Evolutionary conservation across 2,888 invertebrate species (phyloP).

Genomic region (Pristionchus japonicus): DNA sequence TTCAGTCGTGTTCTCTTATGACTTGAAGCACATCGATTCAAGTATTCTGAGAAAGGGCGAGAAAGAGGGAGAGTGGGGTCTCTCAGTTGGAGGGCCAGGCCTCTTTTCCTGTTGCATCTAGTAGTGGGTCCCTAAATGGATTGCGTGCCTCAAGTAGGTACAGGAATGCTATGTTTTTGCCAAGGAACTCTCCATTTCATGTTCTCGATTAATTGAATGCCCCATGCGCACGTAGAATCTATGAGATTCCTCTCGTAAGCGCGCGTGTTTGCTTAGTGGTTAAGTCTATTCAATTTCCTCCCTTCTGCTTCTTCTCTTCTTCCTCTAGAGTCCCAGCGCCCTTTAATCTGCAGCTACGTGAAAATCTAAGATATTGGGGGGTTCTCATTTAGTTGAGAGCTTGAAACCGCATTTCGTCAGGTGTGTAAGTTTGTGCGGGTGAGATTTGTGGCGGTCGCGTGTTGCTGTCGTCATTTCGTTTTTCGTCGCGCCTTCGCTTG

Average conservation of each 20-base stretch:
- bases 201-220: not conserved
- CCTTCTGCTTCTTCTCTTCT: constrained; percentile 2
- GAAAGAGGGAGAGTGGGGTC: not conserved
- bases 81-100: not conserved
- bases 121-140: constrained; percentile 15
- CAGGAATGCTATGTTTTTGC: not conserved
- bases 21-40: not conserved
- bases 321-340: not conserved
- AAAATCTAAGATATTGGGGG: not conserved
- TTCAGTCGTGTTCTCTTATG: not conserved
- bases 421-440: constrained; percentile 6
- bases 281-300: constrained; percentile 39
- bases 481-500: not conserved
- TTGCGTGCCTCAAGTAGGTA: not conserved
- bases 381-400: not conserved
- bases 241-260: constrained; percentile 31
- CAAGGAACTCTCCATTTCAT: not conserved
- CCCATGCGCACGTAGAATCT: not conserved
- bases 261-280: constrained; percentile 29
- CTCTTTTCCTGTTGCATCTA: not conserved
- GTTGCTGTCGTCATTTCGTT: not conserved
- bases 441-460: not conserved
- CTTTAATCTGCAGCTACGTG: constrained; percentile 21
- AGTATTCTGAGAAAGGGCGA: constrained; percentile 12
- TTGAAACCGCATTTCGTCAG: not conserved